Evolutionary conservation across 2,113 vertebrate species (phyloP), one percentile per base, ranked within the genome.

Genomic region (Syngnathus floridae): DNA sequence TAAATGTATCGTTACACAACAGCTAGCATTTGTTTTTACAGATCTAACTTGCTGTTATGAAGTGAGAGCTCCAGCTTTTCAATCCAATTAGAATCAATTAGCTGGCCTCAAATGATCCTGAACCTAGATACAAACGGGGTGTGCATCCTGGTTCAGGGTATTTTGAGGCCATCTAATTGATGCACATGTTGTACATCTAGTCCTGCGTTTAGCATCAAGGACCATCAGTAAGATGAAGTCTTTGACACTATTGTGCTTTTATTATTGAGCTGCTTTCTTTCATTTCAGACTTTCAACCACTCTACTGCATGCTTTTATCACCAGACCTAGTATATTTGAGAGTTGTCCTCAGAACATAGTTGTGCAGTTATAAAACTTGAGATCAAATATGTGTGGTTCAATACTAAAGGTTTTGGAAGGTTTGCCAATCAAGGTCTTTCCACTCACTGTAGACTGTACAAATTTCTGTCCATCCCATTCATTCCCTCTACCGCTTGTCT

Each of bases 261-360:
- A 41, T 41, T 69, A 56, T 65, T 67, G 70, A 75, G 62, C 41
- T 12, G 37, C 21, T 13, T 59, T 51, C 40, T 74, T 76, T 43
- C 21, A 41, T 16, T 66, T 36, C 46, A 36, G 35, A 59, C 38
- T 43, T 61, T 61, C 43, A 17, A 14, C 36, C 22, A 22, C n/a
- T 61, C 22, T 16, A 9, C 26, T 61, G 2, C 16, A 41, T 21
- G 59, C 38, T 61, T 56, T 74, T 65, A 69, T 80, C 71, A 72
- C 31, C 49, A 37, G 0, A 19, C 52, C 26, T 48, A 22, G 64
- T 75, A 73, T 73, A 49, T 84, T 72, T 76, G 72, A 64, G 66
- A 75, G 66, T 35, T 49, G 65, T 79, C 71, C 69, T 45, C 22
- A 67, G 74, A 73, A 78, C 43, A 64, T 75, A 62, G 70, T 71